Percentiles rank a stretch among this genome's conserved stretches.
phyloP scores from a whole-genome alignment of 2,797 vertebrate genomes.

The Paedocypris micromegethes region DNA sequence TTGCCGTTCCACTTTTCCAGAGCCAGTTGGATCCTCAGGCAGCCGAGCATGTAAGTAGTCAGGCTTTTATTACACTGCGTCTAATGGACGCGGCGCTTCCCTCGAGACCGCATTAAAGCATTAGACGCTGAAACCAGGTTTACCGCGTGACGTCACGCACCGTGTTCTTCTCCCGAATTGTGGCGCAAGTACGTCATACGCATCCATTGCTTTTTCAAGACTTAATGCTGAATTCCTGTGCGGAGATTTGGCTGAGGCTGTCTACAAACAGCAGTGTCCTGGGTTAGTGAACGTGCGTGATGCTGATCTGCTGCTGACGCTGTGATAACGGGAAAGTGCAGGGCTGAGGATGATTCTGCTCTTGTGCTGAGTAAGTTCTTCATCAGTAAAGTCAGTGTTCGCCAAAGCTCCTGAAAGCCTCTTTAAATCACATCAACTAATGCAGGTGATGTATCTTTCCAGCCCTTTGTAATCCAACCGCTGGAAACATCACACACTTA shows the following conservation, averaged over 20 bases:
- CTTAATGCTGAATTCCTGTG: too few species aligned
- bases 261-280: too few species aligned
- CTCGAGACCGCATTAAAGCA: slow-evolving; percentile 19
- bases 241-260: too few species aligned
- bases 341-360: slow-evolving; percentile 16
- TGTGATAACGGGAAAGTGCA: slow-evolving; percentile 32
- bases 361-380: slow-evolving; percentile 45
- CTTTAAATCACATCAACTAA: slow-evolving; percentile 4
- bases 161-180: background rate
- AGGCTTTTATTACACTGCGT: slow-evolving; percentile 30
- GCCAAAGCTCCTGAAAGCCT: slow-evolving; percentile 20
- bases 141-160: slow-evolving; percentile 23
- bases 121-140: slow-evolving; percentile 36
- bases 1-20: slow-evolving; percentile 80
- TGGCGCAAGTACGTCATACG: background rate
- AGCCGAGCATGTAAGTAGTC: slow-evolving; percentile 80
- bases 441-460: background rate
- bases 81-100: slow-evolving; percentile 31
- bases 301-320: slow-evolving; percentile 18
- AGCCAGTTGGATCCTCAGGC: slow-evolving; percentile 83
- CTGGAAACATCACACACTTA: too few species aligned
- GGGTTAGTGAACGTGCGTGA: slow-evolving; percentile 10
- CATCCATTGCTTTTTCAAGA: too few species aligned
- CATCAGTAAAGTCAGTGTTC: slow-evolving; percentile 30
- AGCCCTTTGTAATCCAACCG: too few species aligned